Conservation (phyloP, 2,113 vertebrate species). For the Dipodomys stephensi region DNA sequence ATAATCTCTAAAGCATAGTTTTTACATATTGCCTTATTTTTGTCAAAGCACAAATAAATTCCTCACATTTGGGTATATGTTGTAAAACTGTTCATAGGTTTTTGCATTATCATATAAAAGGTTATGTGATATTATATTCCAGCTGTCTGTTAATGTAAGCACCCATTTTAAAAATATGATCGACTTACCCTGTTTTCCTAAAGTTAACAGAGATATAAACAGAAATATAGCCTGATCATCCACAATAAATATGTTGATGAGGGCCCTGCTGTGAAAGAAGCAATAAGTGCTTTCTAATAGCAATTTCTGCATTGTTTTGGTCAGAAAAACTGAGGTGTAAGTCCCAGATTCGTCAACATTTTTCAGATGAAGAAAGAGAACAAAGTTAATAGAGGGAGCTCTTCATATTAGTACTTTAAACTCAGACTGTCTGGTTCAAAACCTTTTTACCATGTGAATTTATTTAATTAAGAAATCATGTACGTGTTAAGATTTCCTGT, state of each 20-base stretch:
- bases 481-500: not conserved
- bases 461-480: not conserved
- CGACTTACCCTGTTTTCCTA: not conserved
- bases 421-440: not conserved
- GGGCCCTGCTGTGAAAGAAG: not conserved
- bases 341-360: not conserved
- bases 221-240: not conserved
- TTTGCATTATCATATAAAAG: not conserved
- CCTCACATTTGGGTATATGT: not conserved
- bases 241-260: not conserved
- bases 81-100: not conserved
- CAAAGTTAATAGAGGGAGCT: not conserved
- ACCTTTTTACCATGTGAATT: not conserved
- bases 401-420: not conserved
- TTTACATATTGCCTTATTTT: not conserved
- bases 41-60: not conserved
- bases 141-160: not conserved
- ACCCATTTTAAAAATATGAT: not conserved
- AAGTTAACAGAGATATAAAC: not conserved
- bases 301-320: not conserved
- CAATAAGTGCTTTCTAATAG: constrained; percentile 11
- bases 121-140: not conserved
- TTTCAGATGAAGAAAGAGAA: not conserved
- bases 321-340: not conserved
- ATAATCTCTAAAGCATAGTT: not conserved